Base-by-base conservation (phyloP, 2,113 vertebrate species). In the Potamarius usumacintae region DNA sequence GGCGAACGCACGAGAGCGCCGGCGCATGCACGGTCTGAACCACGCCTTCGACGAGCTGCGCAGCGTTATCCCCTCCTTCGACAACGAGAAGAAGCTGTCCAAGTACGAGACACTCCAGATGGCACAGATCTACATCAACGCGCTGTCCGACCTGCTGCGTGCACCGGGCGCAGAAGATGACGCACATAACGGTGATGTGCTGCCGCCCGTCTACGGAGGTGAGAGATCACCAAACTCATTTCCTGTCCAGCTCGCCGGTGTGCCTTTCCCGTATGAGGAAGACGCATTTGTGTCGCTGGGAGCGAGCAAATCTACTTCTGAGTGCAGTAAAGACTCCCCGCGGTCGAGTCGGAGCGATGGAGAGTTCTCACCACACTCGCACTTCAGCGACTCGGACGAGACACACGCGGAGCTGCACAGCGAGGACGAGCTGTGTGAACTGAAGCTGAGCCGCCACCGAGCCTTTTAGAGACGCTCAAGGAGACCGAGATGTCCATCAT, bases 61-160 rank as follows among this genome's bases (percentile, higher is more conserved):
- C 92, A 97, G 97, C 83, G 98, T 99, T 93, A 99, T 99, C 94
- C 98, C 98, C 25, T 97, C 97, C 27, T 95, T 99, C 84, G 97
- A 98, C 94, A 97, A 98, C 92, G 97, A 99, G 95, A 99, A 99
- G 94, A 99, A 99, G 91, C 96, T 99, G 67, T 99, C 98, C 92
- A 99, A 99, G 86, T 99, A 99, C 60, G 98, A 99, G 92, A 99
- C 98, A n/a, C 92, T 99, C 82, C 98, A 99, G 94, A 99, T 99
- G 98, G 97, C 98, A 12, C 98, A 99, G 92, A 99, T 99, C 93
- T 99, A 99, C 95, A 99, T 99, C 93, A 98, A 96, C 89, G 98
- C 98, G 1, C 92, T 99, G 90, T 97, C 97, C 0, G 98, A 99
- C 67, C 95, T 99, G 84, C 95, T 99, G 27, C 92, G 97, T 82